Evolutionary conservation across 2,888 invertebrate genomes (phyloP), one percentile per base, ranked within the genome.

Genomic region (Cecidostiba fungosa): DNA sequence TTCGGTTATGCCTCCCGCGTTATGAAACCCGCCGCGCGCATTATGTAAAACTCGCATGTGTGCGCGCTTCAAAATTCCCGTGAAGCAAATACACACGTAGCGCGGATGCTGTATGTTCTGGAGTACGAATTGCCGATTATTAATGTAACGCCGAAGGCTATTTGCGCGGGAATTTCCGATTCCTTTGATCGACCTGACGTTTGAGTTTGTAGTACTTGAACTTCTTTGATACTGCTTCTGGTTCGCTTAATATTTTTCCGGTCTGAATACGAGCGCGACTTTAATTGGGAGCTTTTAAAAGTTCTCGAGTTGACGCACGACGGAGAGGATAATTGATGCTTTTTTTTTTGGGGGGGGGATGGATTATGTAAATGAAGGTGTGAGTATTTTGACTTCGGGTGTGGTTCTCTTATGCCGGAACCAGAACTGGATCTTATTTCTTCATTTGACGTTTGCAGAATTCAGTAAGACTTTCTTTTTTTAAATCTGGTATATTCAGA

Each of bases 41-140:
- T 82, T 82, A 82, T 39, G 50, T 82, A 82, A 82, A 82, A 39
- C 3, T 73, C 43, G 62, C 43, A 29, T 62, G 43, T 23, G 73
- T 5, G 50, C 26, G 5, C 47, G 29, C 43, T 43, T 43, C 23
- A 23, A 43, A 32, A 69, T n/a, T 0, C 29, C 62, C 10, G 47
- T 0, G n/a, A 72, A 19, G 26, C 43, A 39, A 23, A 32, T 29
- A 10, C 66, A 16, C n/a, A 8, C 32, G 23, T 6, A 43, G 32
- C 16, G 32, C 47, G 43, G 74, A 16, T 4, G 36, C 47, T 47
- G 19, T 32, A 54, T 14, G 19, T 59, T n/a, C 1, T n/a, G 66
- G 3, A 14, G 29, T 59, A 23, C 19, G 3, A 29, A 29, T 29
- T 66, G 2, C 29, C 10, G 32, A 16, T 26, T 43, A 69, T 26